These are phyloP conservation scores for Cyanoderma ruficeps DNA, from an alignment of 2,113 vertebrate genomes.

Conservation along the genomic window DNA sequence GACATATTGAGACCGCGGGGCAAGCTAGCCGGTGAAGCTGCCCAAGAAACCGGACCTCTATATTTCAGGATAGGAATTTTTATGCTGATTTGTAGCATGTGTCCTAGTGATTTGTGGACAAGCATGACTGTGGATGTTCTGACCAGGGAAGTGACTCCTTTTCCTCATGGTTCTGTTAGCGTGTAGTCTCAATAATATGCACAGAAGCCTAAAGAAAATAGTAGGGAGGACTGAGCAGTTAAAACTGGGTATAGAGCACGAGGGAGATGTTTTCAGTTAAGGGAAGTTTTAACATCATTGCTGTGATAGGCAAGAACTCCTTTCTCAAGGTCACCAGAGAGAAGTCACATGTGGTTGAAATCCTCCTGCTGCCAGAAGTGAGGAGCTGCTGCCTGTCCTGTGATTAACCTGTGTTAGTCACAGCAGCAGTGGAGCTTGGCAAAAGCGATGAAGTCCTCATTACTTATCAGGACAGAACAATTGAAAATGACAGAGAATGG, in stretches of 20 bases:
- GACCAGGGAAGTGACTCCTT: neutral
- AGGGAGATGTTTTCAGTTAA: neutral
- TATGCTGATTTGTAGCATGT: neutral
- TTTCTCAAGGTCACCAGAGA: neutral
- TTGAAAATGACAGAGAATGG: neutral
- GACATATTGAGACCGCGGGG: too few species aligned
- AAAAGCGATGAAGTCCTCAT: neutral
- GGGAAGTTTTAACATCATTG: neutral
- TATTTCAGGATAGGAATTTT: neutral
- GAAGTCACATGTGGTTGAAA: neutral
- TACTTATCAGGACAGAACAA: neutral
- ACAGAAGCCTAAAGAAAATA: neutral
- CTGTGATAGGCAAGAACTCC: neutral
- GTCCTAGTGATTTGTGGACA: neutral
- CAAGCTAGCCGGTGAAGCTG: too few species aligned
- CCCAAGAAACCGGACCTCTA: too few species aligned
- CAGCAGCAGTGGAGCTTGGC: neutral
- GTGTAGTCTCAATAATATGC: neutral
- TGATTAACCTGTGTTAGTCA: neutral
- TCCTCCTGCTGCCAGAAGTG: fast-evolving
- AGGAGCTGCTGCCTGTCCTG: neutral
- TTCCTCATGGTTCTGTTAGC: neutral
- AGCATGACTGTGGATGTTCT: neutral
- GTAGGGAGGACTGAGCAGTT: neutral
- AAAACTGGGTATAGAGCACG: neutral